Conservation (phyloP, 2,888 invertebrate genomes). For the Timema cristinae region DNA sequence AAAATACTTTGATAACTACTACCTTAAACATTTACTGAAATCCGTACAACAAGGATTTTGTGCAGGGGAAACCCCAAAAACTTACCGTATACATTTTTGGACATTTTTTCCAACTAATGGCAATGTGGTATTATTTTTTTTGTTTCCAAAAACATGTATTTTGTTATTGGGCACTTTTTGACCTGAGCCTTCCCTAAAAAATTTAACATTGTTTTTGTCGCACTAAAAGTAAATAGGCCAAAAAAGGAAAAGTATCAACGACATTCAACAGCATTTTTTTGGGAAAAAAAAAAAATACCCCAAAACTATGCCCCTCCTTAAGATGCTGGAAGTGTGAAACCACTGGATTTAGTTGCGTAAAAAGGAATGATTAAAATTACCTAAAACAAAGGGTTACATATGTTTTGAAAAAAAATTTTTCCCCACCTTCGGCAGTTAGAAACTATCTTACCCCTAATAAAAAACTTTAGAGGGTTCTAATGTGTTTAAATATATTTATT, state of each 20-base stretch:
- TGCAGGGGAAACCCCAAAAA: neutral
- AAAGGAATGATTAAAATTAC: constrained; percentile 1
- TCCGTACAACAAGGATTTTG: neutral
- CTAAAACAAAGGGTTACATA: constrained; percentile 2
- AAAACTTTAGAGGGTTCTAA: too few relatives aligned
- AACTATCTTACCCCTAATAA: too few relatives aligned
- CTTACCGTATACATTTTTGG: too few relatives aligned
- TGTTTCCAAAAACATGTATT: too few relatives aligned
- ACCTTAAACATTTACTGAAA: neutral
- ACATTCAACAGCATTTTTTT: constrained; percentile 5
- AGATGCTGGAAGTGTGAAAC: neutral
- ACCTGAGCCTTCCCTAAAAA: neutral
- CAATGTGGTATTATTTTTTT: too few relatives aligned
- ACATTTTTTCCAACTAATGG: too few relatives aligned
- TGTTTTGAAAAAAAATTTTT: neutral
- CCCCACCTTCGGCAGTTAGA: too few relatives aligned
- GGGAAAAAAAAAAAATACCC: neutral
- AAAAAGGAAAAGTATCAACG: neutral
- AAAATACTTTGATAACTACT: constrained; percentile 39
- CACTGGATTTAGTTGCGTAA: neutral
- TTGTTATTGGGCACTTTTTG: too few relatives aligned
- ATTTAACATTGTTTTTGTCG: neutral
- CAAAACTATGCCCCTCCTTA: neutral
- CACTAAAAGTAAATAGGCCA: neutral
- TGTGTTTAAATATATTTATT: too few relatives aligned